Conservation (phyloP, 1,140 invertebrate genomes). For the Diplogasteroides magnus region DNA sequence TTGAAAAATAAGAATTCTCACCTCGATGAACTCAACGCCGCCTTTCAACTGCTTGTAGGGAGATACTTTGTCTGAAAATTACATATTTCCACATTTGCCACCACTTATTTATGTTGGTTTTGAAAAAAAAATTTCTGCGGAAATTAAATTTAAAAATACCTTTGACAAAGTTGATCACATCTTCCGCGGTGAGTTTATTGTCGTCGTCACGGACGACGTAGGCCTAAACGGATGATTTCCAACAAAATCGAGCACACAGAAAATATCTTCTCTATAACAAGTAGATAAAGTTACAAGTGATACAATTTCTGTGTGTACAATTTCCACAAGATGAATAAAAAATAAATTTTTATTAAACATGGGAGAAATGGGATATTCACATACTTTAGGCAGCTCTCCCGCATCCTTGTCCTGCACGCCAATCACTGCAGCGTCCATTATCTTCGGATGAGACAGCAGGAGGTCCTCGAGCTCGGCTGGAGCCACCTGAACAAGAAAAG, state of each 20-base stretch:
- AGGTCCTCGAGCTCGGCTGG: conserved; percentile 76
- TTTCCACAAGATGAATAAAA: too few species aligned
- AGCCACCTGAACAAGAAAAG: background rate
- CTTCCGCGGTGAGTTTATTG: conserved; percentile 33
- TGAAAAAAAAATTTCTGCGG: too few species aligned
- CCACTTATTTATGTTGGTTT: too few species aligned
- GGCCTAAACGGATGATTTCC: too few species aligned
- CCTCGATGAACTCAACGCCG: conserved; percentile 66
- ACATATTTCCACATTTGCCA: conserved; percentile 2
- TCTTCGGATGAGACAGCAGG: conserved; percentile 67
- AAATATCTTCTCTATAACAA: too few species aligned
- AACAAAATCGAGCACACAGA: too few species aligned
- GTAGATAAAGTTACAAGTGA: too few species aligned
- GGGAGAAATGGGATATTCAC: too few species aligned
- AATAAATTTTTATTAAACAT: too few species aligned
- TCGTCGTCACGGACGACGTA: conserved; percentile 68
- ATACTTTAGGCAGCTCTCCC: conserved; percentile 74
- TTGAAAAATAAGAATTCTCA: too few species aligned
- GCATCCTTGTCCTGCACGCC: conserved; percentile 67
- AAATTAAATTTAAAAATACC: too few species aligned
- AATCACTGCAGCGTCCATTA: conserved; percentile 75
- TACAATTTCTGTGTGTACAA: too few species aligned
- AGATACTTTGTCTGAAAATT: conserved; percentile 40
- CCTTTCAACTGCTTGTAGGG: conserved; percentile 57
- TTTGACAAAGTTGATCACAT: conserved; percentile 41